Evolutionary conservation across 2,797 vertebrate species (phyloP), one percentile per base, ranked within the genome.

Genomic region (Mormyrops boulengeri): DNA sequence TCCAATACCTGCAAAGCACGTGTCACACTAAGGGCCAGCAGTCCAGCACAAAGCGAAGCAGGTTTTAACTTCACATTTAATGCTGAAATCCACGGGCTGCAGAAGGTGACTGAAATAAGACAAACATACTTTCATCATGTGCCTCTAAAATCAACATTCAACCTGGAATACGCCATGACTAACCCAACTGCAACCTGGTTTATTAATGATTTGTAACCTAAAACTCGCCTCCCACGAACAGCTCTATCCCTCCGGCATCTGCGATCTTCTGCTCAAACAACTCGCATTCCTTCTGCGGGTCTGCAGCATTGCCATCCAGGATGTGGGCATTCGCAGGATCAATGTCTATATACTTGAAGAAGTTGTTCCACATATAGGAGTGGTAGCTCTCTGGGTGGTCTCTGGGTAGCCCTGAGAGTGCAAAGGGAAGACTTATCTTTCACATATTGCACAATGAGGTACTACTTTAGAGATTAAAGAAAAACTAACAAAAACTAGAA

Each of bases 291-390:
- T 93, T 94, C 91, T 97, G 93, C 17, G 99, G 95, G 90, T 97
- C 96, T 0, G 95, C 26, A 0, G 97, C 96, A 0, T 98, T 99
- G 53, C 98, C 98, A 87, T 99, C 96, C 30, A 99, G 92, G 90
- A 99, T 98, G 93, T 99, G 97, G 3, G 97, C 95, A 2, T 99
- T 99, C 89, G 97, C 97, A 19, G 97, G 93, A 4, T 89, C 93
- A 92, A 99, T 99, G 94, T 99, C 97, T 50, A 98, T 96, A 90
- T 99, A 97, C 94, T 98, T 98, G 91, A 99, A 99, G 95, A 99
- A 97, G 91, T 99, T 98, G 89, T 98, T 98, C 98, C 98, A 99
- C 98, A 99, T 99, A 93, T 98, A 99, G 92, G 99, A 99, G 91
- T 99, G 98, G 92, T 99, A 99, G 92, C 98, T 99, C 93, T 99